Base-by-base conservation (phyloP, 2,888 invertebrate genomes). In the Tenthredo mesomela region DNA sequence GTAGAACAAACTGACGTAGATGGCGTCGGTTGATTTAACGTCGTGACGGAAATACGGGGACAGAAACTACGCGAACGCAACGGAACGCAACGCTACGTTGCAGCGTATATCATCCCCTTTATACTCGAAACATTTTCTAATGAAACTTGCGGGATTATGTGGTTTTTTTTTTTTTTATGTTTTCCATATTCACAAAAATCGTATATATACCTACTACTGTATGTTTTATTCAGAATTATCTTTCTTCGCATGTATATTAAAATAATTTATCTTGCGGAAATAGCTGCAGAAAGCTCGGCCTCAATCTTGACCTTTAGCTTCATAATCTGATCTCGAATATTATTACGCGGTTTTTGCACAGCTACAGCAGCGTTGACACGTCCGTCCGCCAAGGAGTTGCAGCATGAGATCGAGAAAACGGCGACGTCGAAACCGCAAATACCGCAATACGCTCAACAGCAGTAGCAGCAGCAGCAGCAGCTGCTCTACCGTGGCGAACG, bases 1-100 rank as follows among this genome's bases (percentile, higher is more conserved):
- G 33, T 25, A 67, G 67, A 67, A 25, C 37, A 73, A 43, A 73
- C 71, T 43, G 71, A 73, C 71, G 71, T 25, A 67, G 71, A 73
- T 73, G 71, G 71, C 71, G 71, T 73, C n/a, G 71, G 37, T 73
- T 73, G 71, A 73, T 73, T 73, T 73, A 73, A 29, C 25, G 71
- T 43, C 43, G 40, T 73, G 71, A 73, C 71, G 21, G 71, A 73
- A 73, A 73, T 73, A 73, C 71, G n/a, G 40, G 40, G 71, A 70
- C 71, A 73, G 71, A 73, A 73, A 73, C n/a, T 40, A 40, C 43
- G 12, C 25, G 40, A 5, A 33, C 37, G 6, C n/a, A 70, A 70
- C 70, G 70, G 9, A 70, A 70, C 70, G 70, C 18, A 18, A 54
- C 47, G 70, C 18, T n/a, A 54, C 47, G 47, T 54, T 54, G 33